Base-by-base conservation (phyloP, 37 sponge, comb jelly and placozoan genomes). In the Chondrosia reniformis region DNA sequence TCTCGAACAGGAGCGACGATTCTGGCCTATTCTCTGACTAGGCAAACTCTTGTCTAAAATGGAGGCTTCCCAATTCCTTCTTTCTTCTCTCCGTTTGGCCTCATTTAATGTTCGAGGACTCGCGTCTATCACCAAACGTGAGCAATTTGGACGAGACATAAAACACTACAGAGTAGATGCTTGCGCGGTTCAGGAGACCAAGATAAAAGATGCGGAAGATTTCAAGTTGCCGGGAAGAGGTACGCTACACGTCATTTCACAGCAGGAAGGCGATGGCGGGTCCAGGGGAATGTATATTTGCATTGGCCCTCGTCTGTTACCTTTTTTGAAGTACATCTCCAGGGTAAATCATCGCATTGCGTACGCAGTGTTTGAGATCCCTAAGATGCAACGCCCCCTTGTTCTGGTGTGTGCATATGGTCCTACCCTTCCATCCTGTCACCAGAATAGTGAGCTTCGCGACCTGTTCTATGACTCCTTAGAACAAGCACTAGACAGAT, bases 371-470 rank as follows among this genome's bases (percentile, higher is more conserved):
- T 6, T 56, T 56, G 7, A 56, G 9, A 6, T 56, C 58, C 58
- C 3, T 6, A 56, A 56, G 7, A 8, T 56, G 58, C 7, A 6
- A 6, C 58, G 27, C 27, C 58, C 58, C n/a, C 58, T 56, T 3
- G 58, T 56, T 56, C 58, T 56, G 58, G 58, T 56, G 7, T 56
- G 58, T 56, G 58, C 8, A 56, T 56, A 56, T 28, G 7, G 58
- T 56, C 58, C 58, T 56, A 56, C 58, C n/a, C 58, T 56, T 56
- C n/a, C n/a, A n/a, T n/a, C n/a, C n/a, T n/a, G 58, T 28, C 58
- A 8, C n/a, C 58, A 56, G 58, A 56, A 56, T 6, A 56, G 58
- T 56, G 58, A 56, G 27, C 58, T 56, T 56, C 4, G 58, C 3
- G 58, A 56, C n/a, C 7, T 6, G 7, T 56, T 56, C 58, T 56